Percentiles rank a stretch among this genome's conserved stretches.
phyloP scores from a whole-genome alignment of 2,797 vertebrate genomes.

The Coluber constrictor region DNA sequence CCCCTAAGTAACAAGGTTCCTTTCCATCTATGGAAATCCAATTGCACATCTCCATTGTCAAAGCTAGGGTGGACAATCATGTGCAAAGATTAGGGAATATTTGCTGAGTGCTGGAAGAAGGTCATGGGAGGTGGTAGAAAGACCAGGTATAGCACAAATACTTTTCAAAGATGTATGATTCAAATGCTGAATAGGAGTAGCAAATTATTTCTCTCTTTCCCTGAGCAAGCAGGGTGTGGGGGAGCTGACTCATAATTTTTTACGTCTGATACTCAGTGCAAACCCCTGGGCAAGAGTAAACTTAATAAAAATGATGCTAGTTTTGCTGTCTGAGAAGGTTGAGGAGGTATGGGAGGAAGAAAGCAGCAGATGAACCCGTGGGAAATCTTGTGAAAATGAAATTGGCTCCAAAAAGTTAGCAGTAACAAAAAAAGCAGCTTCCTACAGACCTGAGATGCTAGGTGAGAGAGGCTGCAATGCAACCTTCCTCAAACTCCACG shows the following conservation, averaged over 20 bases:
- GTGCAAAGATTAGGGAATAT: background rate
- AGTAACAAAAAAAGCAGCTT: background rate
- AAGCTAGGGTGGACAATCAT: background rate
- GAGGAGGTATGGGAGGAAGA: background rate
- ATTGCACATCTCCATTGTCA: background rate
- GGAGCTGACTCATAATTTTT: background rate
- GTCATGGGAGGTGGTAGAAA: background rate
- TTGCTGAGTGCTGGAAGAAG: background rate
- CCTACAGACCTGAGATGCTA: background rate
- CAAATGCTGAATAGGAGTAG: background rate
- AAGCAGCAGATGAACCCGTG: background rate
- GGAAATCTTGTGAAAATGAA: slow-evolving; percentile 29
- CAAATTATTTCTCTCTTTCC: background rate
- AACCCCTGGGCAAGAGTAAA: slow-evolving; percentile 19
- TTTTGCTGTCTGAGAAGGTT: background rate
- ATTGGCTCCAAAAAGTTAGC: slow-evolving; percentile 13
- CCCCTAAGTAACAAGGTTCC: background rate
- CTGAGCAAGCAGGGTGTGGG: background rate
- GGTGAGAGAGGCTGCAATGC: background rate
- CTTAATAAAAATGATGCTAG: slow-evolving; percentile 23
- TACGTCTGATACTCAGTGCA: background rate
- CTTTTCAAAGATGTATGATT: background rate
- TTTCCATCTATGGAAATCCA: background rate
- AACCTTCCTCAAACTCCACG: background rate
- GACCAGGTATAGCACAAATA: background rate